Percentiles rank a stretch among this genome's conserved stretches.
phyloP scores from a whole-genome alignment of 1,140 invertebrate species.

The Campoletis sonorensis region DNA sequence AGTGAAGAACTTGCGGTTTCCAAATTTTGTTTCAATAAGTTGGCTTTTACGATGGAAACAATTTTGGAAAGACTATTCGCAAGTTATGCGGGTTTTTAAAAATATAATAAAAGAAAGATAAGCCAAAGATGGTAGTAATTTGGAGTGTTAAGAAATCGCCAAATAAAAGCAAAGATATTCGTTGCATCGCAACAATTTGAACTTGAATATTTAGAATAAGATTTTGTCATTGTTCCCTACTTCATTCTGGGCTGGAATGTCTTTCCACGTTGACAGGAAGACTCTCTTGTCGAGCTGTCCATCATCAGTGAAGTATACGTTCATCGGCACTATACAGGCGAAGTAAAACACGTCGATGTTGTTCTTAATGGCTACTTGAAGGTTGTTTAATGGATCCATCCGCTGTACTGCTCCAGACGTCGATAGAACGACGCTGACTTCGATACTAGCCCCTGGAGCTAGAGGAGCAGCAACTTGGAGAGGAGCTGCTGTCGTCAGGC shows the following conservation, averaged over 20 bases:
- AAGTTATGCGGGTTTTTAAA: too few relatives aligned
- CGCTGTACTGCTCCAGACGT: constrained; percentile 95
- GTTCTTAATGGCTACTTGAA: constrained; percentile 99
- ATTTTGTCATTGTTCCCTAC: constrained; percentile 73
- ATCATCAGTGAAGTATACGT: constrained; percentile 96
- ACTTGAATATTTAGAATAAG: too few relatives aligned
- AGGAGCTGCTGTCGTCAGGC: constrained; percentile 89
- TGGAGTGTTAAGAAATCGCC: too few relatives aligned
- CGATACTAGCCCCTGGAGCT: constrained; percentile 89
- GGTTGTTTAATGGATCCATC: constrained; percentile 98
- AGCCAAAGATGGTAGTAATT: too few relatives aligned
- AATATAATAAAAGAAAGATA: too few relatives aligned
- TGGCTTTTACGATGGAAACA: too few relatives aligned
- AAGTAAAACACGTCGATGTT: constrained; percentile 99
- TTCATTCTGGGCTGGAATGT: constrained; percentile 99
- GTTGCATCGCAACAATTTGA: too few relatives aligned
- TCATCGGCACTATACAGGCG: constrained; percentile 94
- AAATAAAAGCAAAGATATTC: too few relatives aligned
- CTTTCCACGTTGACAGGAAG: constrained; percentile 99
- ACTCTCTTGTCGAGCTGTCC: constrained; percentile 98
- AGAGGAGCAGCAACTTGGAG: constrained; percentile 88
- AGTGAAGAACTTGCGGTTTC: too few relatives aligned
- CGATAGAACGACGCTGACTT: constrained; percentile 86
- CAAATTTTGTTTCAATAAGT: too few relatives aligned
- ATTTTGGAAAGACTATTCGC: too few relatives aligned